Evolutionary conservation across 2,888 invertebrate species (phyloP).

Genomic region (Pseudeuparius sepicola): DNA sequence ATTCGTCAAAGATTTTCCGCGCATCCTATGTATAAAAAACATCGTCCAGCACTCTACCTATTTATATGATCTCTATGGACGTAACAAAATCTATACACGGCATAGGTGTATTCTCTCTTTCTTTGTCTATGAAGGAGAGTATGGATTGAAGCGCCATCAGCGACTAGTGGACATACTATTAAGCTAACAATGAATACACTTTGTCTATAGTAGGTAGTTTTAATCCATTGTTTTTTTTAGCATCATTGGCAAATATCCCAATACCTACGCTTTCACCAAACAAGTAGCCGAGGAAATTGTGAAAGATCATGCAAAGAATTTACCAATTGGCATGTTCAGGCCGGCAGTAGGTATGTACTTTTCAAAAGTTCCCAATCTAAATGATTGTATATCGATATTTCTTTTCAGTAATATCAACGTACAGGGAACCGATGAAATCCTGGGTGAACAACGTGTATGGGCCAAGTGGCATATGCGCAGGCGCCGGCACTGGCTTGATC

Average conservation of each 20-base stretch:
- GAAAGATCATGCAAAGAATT: constrained; percentile 50
- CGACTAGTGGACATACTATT: too few relatives aligned
- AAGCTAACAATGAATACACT: too few relatives aligned
- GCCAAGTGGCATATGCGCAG: constrained; percentile 65
- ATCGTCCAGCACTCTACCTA: too few relatives aligned
- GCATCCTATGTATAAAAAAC: too few relatives aligned
- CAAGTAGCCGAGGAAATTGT: constrained; percentile 79
- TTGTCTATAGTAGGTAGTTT: too few relatives aligned
- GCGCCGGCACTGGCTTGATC: constrained; percentile 67
- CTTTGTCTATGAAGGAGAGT: too few relatives aligned
- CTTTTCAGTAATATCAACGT: constrained; percentile 50
- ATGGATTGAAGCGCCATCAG: too few relatives aligned
- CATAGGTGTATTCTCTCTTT: too few relatives aligned
- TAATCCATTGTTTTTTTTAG: too few relatives aligned
- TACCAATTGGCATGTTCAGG: constrained; percentile 74
- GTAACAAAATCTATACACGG: too few relatives aligned
- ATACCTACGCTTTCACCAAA: constrained; percentile 88
- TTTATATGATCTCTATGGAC: too few relatives aligned
- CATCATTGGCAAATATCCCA: constrained; percentile 70
- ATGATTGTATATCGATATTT: not conserved
- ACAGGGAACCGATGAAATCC: constrained; percentile 64
- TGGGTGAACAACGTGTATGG: constrained; percentile 92
- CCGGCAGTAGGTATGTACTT: constrained; percentile 65
- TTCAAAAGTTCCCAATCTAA: not conserved
- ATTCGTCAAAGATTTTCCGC: too few relatives aligned